Evolutionary conservation across 2,797 vertebrate genomes (phyloP).

Genomic region (Eremophila alpestris): DNA sequence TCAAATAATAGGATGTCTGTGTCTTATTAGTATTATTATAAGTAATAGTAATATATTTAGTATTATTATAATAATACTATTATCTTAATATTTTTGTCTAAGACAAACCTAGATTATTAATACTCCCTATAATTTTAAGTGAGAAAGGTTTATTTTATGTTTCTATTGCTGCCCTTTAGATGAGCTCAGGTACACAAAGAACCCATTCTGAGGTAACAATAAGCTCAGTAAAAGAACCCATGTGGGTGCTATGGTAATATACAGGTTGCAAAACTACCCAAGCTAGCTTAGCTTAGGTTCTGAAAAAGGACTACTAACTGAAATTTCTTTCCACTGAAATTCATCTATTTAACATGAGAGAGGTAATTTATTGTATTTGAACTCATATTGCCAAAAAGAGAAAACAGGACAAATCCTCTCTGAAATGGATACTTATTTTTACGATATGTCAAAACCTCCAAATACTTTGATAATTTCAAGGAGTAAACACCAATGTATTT

Average conservation of each 20-base stretch:
- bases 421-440: neutral
- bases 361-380: neutral
- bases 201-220: neutral
- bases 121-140: neutral
- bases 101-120: neutral
- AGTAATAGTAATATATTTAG: neutral
- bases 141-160: neutral
- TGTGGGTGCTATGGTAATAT: accelerated
- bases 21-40: neutral
- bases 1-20: neutral
- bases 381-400: neutral
- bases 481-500: neutral
- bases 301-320: neutral
- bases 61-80: no score
- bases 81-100: neutral
- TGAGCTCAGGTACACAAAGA: neutral
- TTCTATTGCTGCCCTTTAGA: neutral
- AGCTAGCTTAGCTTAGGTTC: neutral
- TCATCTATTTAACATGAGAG: neutral
- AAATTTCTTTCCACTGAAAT: neutral
- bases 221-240: neutral
- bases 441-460: neutral
- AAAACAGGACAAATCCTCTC: neutral
- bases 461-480: neutral
- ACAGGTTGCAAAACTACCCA: neutral